Conservation (phyloP, 1,140 invertebrate genomes). For the Periplaneta americana region DNA sequence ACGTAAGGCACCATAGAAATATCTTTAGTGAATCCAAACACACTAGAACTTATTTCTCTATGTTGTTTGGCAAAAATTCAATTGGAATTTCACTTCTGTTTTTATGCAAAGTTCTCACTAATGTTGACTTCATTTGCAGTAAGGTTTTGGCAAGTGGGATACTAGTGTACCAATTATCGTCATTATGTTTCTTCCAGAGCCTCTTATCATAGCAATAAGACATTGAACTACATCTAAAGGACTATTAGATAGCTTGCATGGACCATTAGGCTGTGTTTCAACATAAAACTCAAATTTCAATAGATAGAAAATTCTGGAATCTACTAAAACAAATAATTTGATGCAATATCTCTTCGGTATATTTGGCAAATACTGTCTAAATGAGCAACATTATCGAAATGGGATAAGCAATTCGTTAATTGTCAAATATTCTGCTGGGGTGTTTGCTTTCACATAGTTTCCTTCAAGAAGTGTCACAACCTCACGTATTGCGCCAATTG, state of each 20-base stretch:
- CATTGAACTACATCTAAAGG: conserved; percentile 7
- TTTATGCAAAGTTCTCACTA: neutral
- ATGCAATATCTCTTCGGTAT: conserved; percentile 40
- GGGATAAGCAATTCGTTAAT: conserved; percentile 24
- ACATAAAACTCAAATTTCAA: conserved; percentile 32
- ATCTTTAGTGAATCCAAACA: neutral
- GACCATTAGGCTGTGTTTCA: conserved; percentile 4
- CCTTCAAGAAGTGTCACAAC: conserved; percentile 3
- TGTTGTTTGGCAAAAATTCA: neutral
- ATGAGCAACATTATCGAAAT: conserved; percentile 36
- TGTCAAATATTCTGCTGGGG: neutral
- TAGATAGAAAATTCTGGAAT: conserved; percentile 32
- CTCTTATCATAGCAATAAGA: neutral
- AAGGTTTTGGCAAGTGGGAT: neutral
- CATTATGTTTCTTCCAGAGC: conserved; percentile 1
- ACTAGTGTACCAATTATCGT: neutral
- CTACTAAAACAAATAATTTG: conserved; percentile 36
- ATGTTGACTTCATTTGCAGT: too few species aligned
- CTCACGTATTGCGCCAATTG: conserved; percentile 1
- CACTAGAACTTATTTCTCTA: neutral
- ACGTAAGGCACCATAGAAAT: neutral
- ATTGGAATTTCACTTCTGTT: conserved; percentile 1
- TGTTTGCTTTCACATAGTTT: neutral
- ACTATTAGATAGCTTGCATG: conserved; percentile 15
- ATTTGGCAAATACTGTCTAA: conserved; percentile 39